Conservation (phyloP, 2,888 invertebrate species). For the Endotricha flammealis region DNA sequence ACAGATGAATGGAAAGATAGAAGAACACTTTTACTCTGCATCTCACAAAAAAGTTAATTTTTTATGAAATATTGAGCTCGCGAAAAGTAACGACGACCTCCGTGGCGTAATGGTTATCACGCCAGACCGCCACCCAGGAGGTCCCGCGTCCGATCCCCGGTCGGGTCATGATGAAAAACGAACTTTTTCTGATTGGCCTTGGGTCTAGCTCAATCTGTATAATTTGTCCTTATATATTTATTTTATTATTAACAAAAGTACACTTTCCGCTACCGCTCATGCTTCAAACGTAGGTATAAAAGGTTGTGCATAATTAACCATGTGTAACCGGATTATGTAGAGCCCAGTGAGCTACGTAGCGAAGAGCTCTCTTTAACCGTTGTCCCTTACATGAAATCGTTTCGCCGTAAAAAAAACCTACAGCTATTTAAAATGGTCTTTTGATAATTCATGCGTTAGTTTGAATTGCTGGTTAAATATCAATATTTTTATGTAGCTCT, state of each 20-base stretch:
- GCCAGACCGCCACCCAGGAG: no score
- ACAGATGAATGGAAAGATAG: no score
- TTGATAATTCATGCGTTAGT: slow-evolving; percentile 21
- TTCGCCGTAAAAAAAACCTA: slow-evolving; percentile 34
- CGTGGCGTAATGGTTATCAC: no score
- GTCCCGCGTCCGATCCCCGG: no score
- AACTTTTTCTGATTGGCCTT: no score
- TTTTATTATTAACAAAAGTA: background rate
- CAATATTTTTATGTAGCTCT: no score
- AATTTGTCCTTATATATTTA: no score
- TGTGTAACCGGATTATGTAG: slow-evolving; percentile 59
- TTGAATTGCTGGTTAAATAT: background rate
- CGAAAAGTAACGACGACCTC: background rate
- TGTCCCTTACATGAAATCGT: slow-evolving; percentile 25
- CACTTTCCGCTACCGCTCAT: slow-evolving; percentile 10
- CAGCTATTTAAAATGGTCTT: slow-evolving; percentile 31
- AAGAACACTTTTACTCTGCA: no score
- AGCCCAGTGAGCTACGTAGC: slow-evolving; percentile 34
- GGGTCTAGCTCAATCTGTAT: no score
- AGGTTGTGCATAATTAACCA: slow-evolving; percentile 65
- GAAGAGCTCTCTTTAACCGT: slow-evolving; percentile 33
- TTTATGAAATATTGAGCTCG: background rate
- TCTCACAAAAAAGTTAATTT: no score
- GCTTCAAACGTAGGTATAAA: slow-evolving; percentile 28
- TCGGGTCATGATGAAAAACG: no score